Conservation (phyloP, 2,113 vertebrate genomes). For the Caretta caretta region DNA sequence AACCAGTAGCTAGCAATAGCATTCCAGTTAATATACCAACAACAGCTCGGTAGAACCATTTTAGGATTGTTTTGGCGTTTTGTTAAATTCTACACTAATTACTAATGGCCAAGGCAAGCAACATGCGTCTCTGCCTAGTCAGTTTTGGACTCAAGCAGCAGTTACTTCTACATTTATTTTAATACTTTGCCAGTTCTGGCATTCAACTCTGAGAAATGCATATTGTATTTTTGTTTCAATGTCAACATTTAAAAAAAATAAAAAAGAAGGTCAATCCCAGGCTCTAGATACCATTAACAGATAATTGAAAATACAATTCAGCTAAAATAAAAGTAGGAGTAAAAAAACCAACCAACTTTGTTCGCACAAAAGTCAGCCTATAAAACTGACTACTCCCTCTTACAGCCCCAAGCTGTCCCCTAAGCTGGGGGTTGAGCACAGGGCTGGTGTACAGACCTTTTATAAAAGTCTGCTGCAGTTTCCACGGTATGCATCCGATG, state of each 20-base stretch:
- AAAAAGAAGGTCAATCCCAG: background rate
- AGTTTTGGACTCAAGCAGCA: background rate
- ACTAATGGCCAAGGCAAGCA: background rate
- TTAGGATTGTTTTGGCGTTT: slow-evolving; percentile 35
- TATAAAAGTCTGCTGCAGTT: too few species aligned
- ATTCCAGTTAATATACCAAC: slow-evolving; percentile 16
- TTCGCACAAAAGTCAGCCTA: background rate
- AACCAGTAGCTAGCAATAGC: slow-evolving; percentile 56
- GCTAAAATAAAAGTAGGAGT: background rate
- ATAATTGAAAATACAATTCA: background rate
- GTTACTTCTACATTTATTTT: background rate
- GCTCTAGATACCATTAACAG: rapidly evolving
- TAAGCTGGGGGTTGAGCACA: background rate
- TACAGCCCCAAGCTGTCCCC: background rate
- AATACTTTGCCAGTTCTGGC: background rate
- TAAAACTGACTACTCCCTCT: background rate
- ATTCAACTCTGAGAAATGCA: background rate
- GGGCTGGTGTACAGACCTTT: background rate
- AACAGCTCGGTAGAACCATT: slow-evolving; percentile 31
- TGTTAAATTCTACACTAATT: background rate
- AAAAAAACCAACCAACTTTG: background rate
- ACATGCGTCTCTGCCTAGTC: background rate
- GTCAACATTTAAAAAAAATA: background rate
- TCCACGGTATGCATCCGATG: too few species aligned
- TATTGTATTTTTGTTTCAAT: background rate